A percentile compares a stretch with the other conserved stretches of the same genome.
phyloP scores from a whole-genome alignment of 2,888 invertebrate genomes.

The Dysmachus trigonus region DNA sequence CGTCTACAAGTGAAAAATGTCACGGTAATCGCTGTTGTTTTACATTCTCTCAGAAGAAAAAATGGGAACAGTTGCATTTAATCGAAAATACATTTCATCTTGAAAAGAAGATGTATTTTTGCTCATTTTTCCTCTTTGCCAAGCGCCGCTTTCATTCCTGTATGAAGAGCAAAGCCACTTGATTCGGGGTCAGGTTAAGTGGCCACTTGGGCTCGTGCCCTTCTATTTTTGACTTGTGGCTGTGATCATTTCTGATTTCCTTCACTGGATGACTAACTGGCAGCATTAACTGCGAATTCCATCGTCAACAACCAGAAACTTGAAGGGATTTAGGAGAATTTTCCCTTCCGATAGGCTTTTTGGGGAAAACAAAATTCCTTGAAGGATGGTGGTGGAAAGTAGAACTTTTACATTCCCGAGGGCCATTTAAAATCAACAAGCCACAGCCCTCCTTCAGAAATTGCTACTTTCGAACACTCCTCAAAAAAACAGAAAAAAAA shows the following conservation, averaged over 20 bases:
- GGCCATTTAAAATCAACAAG: background rate
- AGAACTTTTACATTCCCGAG: background rate
- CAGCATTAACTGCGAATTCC: background rate
- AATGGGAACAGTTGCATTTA: background rate
- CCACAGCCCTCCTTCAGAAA: background rate
- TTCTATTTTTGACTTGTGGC: background rate
- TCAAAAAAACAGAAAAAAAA: background rate
- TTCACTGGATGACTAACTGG: background rate
- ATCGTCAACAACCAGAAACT: background rate
- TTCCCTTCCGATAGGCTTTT: background rate
- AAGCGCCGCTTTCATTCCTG: background rate
- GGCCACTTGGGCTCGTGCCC: background rate
- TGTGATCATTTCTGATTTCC: background rate
- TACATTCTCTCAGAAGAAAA: background rate
- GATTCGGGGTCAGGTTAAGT: background rate
- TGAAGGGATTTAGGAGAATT: background rate
- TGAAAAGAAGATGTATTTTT: background rate
- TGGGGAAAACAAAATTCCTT: background rate
- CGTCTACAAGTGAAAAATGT: background rate
- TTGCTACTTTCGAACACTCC: background rate
- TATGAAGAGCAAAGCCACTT: background rate
- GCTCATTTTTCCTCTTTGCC: background rate
- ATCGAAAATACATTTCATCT: background rate
- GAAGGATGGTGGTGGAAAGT: background rate
- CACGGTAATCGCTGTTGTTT: background rate